Base-by-base conservation (phyloP, 2,888 invertebrate genomes). In the Pachymerium ferrugineum region DNA sequence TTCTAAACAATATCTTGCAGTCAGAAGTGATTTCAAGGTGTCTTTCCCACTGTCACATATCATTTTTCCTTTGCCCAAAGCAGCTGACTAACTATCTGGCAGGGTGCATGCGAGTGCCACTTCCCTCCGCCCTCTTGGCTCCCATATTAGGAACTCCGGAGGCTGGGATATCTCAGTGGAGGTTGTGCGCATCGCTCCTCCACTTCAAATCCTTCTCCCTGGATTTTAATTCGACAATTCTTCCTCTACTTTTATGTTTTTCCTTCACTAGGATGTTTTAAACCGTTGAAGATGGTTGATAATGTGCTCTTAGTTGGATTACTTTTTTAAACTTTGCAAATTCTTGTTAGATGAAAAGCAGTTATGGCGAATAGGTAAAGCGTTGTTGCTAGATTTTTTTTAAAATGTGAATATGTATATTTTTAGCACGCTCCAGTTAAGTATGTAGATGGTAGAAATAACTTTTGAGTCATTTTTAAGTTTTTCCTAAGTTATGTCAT, bases 1-100 rank as follows among this genome's bases (percentile, higher is more conserved):
- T n/a, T n/a, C n/a, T n/a, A n/a, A 38, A 38, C n/a, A 38, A 6
- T 38, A 38, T 38, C n/a, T 38, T 38, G 38, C 2, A 38, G 12
- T 38, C n/a, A n/a, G n/a, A n/a, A n/a, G n/a, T n/a, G n/a, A n/a
- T n/a, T n/a, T n/a, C n/a, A n/a, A 19, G 16, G n/a, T 16, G 19
- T 47, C 47, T 47, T n/a, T 47, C 19, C n/a, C 16, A 22, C 47
- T 47, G 47, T 47, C 47, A 47, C 47, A 47, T 47, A 47, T 47
- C 47, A 47, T 47, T 47, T 47, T 47, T 47, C 47, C 16, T 47
- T 47, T 47, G 22, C 47, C 47, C 47, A 47, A 47, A 47, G 47
- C 47, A 47, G 47, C 47, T 47, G 47, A 47, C 47, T 47, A 47
- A 47, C 47, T 47, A 47, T 47, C 47, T 47, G 47, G 47, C 47